Percentiles rank a stretch among this genome's conserved stretches.
Conservation (phyloP, 2,113 vertebrate species). For the Carassius carassius region DNA sequence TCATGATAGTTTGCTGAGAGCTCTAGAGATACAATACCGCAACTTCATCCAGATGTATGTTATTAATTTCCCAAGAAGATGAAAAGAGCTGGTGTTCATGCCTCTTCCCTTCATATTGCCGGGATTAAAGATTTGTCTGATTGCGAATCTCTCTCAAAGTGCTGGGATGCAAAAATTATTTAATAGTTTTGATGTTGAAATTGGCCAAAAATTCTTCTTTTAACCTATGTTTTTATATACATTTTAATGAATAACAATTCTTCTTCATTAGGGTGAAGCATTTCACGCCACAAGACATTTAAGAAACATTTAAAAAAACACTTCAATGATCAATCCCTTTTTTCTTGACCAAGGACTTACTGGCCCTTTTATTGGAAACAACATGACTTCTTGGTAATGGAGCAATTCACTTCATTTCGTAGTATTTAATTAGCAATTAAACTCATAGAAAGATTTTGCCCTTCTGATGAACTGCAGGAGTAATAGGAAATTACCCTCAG, state of each 20-base stretch:
- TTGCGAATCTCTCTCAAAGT: constrained; percentile 10
- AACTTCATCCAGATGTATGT: neutral
- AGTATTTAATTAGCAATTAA: constrained; percentile 47
- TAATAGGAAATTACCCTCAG: constrained; percentile 36
- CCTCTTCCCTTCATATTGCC: neutral
- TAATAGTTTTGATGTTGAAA: constrained; percentile 41
- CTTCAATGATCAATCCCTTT: neutral
- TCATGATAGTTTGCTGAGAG: constrained; percentile 5
- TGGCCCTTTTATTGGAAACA: neutral
- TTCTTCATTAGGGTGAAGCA: constrained; percentile 8
- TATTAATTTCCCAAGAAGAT: constrained; percentile 7
- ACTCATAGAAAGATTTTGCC: constrained; percentile 21
- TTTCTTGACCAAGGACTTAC: neutral
- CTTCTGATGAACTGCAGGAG: neutral
- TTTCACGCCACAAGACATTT: neutral
- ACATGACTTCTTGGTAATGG: constrained; percentile 11
- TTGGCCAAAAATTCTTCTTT: constrained; percentile 41
- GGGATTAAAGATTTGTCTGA: constrained; percentile 18
- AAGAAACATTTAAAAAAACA: neutral
- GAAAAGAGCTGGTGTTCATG: constrained; percentile 18
- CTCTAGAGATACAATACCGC: constrained; percentile 9
- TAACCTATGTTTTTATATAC: constrained; percentile 12
- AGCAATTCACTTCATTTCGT: neutral
- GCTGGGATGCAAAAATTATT: constrained; percentile 38
- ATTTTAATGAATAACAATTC: constrained; percentile 20